Base-by-base conservation (phyloP, 2,888 invertebrate genomes). In the Amphipyra berbera region DNA sequence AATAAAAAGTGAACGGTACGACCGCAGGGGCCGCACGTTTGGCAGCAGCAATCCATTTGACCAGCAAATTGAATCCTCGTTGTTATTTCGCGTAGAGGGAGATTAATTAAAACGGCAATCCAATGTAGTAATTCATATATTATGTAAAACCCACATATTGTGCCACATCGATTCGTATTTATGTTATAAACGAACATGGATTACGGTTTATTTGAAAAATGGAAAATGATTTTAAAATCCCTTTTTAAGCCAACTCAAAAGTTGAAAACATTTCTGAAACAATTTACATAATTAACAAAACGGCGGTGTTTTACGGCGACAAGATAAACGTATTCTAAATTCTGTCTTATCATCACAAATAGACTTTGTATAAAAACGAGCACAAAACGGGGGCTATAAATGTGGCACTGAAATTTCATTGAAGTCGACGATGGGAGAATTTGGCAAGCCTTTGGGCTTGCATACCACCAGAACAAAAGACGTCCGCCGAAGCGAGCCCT, bases 401-500 rank as follows among this genome's bases (percentile, higher is more conserved):
- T 82, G 85, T 79, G 83, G 80, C 79, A 82, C 68, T 85, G 82
- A 88, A 89, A 87, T 90, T 89, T 88, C 84, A 88, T 87, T 86
- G 89, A 75, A 83, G 83, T 83, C 79, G 77, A 79, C 82, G 78
- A 83, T 82, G 82, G 77, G 76, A 81, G 81, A 86, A 88, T 87
- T 87, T 81, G 75, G 81, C 81, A 81, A 84, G 82, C 81, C 81
- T 85, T 84, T 83, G 84, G 88, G 82, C 84, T 88, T 78, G 88
- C 86, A 88, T 90, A 87, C 86, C 88, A 78, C 73, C 85, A 82
- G 87, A 88, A 92, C 92, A 93, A 94, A 91, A 88, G 89, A 79
- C 78, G 79, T 81, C 81, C 81, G 81, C 68, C 70, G 73, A 77
- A 83, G 79, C 72, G 83, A 82, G 79, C 83, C 89, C 82, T 82